A percentile compares a stretch with the other conserved stretches of the same genome.
phyloP scores from a whole-genome alignment of 2,888 invertebrate genomes.

The Drosophila sordidula region DNA sequence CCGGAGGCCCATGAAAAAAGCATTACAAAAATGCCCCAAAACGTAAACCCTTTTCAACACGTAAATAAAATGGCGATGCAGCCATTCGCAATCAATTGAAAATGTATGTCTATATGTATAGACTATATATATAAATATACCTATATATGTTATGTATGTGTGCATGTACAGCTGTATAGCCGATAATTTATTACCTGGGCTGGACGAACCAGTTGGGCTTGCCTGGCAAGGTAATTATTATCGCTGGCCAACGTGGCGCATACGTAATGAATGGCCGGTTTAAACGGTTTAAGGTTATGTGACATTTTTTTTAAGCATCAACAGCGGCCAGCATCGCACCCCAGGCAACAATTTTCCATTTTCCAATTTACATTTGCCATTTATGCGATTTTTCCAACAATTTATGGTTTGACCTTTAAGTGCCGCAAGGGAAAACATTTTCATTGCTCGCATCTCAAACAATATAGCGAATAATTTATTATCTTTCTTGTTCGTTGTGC shows the following conservation, averaged over 20 bases:
- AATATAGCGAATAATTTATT: slow-evolving; percentile 26
- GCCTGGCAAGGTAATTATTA: slow-evolving; percentile 73
- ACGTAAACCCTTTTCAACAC: slow-evolving; percentile 69
- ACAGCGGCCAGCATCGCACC: slow-evolving; percentile 5
- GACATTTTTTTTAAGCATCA: slow-evolving; percentile 42
- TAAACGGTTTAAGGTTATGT: slow-evolving; percentile 63
- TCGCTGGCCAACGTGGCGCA: slow-evolving; percentile 63
- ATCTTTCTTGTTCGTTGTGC: slow-evolving; percentile 1
- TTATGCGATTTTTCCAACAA: slow-evolving; percentile 40
- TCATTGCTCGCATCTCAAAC: slow-evolving; percentile 32
- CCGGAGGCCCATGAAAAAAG: slow-evolving; percentile 27
- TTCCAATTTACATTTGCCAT: slow-evolving; percentile 20
- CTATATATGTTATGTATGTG: background rate
- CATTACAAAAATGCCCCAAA: slow-evolving; percentile 31
- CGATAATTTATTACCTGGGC: slow-evolving; percentile 64
- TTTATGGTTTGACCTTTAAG: slow-evolving; percentile 62
- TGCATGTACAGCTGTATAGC: slow-evolving; percentile 34
- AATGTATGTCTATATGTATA: slow-evolving; percentile 6
- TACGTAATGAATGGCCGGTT: slow-evolving; percentile 67
- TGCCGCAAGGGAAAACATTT: slow-evolving; percentile 34
- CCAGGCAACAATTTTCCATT: slow-evolving; percentile 13
- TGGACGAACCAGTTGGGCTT: slow-evolving; percentile 28
- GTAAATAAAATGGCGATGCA: slow-evolving; percentile 58
- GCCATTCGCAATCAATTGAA: slow-evolving; percentile 71
- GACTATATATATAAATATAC: background rate